phyloP scores from a whole-genome alignment of 2,113 vertebrate species.

The Thunnus maccoyii region DNA sequence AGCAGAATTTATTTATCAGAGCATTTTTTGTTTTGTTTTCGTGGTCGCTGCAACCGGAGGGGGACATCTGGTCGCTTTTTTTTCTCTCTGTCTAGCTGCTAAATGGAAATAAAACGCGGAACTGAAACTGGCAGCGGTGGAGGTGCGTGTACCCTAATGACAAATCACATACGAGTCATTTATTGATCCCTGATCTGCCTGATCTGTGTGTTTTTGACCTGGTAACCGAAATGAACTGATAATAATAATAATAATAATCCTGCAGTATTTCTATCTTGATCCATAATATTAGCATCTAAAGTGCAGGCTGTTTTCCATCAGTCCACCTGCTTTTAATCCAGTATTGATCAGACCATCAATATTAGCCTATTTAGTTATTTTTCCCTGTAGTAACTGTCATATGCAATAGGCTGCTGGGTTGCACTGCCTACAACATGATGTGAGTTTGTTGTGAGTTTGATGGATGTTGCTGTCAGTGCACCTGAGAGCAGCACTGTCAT shows the following conservation, averaged over 20 bases:
- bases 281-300: constrained; percentile 2
- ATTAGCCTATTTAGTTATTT: background rate
- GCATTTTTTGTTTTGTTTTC: background rate
- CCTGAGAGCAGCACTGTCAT: constrained; percentile 31
- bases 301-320: constrained; percentile 10
- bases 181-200: constrained; percentile 10
- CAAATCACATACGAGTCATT: background rate
- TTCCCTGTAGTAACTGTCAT: background rate
- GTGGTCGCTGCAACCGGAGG: constrained; percentile 50
- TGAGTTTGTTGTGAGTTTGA: constrained; percentile 45
- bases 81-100: constrained; percentile 54
- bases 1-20: constrained; percentile 23
- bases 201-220: constrained; percentile 34
- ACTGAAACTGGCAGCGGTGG: constrained; percentile 74
- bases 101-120: constrained; percentile 81
- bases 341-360: background rate
- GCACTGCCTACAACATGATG: background rate
- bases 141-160: constrained; percentile 72
- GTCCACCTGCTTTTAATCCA: background rate
- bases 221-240: background rate
- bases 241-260: constrained; percentile 25
- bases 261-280: constrained; percentile 10
- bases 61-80: constrained; percentile 47
- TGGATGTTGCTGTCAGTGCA: constrained; percentile 48
- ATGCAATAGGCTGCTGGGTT: background rate